phyloP scores from a whole-genome alignment of 2,797 vertebrate species.

The Acanthurus tractus region DNA sequence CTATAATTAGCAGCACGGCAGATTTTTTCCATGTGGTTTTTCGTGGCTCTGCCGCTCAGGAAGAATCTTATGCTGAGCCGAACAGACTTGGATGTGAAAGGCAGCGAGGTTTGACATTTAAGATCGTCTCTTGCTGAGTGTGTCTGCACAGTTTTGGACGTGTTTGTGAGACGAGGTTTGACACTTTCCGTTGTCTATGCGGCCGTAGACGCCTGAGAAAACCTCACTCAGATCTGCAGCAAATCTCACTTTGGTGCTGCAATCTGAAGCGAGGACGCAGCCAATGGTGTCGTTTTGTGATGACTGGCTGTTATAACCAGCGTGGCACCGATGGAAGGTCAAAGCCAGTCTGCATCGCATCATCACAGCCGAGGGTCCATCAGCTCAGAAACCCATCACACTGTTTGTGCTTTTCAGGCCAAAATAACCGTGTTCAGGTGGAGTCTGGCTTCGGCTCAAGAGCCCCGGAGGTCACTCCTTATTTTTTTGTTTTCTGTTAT shows the following conservation, averaged over 20 bases:
- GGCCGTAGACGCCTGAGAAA: not conserved
- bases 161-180: not conserved
- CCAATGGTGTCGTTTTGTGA: conserved; percentile 37
- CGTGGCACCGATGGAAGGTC: conserved; percentile 16
- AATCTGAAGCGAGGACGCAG: not conserved
- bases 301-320: conserved; percentile 29
- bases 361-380: conserved; percentile 33
- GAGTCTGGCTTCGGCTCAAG: conserved; percentile 13
- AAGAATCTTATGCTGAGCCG: conserved; percentile 29
- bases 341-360: conserved; percentile 15
- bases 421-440: conserved; percentile 14
- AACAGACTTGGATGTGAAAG: conserved; percentile 15
- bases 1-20: conserved; percentile 71
- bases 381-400: conserved; percentile 1
- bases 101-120: conserved; percentile 17
- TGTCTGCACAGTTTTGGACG: not conserved
- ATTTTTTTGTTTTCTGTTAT: conserved; percentile 57
- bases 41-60: conserved; percentile 39
- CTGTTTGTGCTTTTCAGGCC: conserved; percentile 3
- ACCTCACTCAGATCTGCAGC: not conserved
- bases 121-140: not conserved
- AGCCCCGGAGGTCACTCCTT: conserved; percentile 40
- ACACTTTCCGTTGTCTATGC: not conserved
- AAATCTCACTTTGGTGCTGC: not conserved
- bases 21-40: conserved; percentile 45